Percentiles rank a stretch among this genome's conserved stretches.
Evolutionary conservation across 2,113 vertebrate genomes (phyloP).

Genomic region (Monarcha castaneiventris): DNA sequence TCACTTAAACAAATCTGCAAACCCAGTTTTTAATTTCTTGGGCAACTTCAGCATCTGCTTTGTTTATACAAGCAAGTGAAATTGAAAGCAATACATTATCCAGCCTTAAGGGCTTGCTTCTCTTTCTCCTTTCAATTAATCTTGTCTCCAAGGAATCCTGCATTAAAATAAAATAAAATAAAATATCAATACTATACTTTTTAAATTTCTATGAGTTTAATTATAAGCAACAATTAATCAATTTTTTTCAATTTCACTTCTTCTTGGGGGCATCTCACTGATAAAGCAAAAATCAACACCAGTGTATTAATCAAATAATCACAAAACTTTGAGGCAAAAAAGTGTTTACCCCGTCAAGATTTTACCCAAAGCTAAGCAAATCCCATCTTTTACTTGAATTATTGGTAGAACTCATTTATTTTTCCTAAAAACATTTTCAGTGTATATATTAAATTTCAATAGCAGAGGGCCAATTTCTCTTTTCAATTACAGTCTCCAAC

Average conservation of each 20-base stretch:
- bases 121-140: conserved; percentile 55
- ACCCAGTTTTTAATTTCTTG: conserved; percentile 10
- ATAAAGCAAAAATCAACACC: conserved; percentile 31
- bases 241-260: conserved; percentile 40
- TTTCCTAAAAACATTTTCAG: conserved; percentile 25
- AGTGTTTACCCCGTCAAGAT: not conserved
- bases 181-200: conserved; percentile 47
- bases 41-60: conserved; percentile 4
- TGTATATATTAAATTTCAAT: conserved; percentile 2
- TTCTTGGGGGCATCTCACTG: conserved; percentile 37
- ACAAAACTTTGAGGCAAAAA: not conserved
- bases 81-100: conserved; percentile 63
- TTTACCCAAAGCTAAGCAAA: conserved; percentile 35
- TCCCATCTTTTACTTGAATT: not conserved
- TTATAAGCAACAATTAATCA: conserved; percentile 51
- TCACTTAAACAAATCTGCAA: not conserved
- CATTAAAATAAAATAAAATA: conserved; percentile 58
- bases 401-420: not conserved
- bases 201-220: conserved; percentile 28
- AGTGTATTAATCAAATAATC: conserved; percentile 21
- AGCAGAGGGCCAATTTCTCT: not conserved
- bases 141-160: conserved; percentile 39
- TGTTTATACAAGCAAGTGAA: conserved; percentile 32
- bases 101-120: conserved; percentile 19
- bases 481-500: conserved; percentile 31